These are phyloP conservation scores for Drosophila macrospina DNA, from an alignment of 2,888 invertebrate species.

Conservation along the genomic window DNA sequence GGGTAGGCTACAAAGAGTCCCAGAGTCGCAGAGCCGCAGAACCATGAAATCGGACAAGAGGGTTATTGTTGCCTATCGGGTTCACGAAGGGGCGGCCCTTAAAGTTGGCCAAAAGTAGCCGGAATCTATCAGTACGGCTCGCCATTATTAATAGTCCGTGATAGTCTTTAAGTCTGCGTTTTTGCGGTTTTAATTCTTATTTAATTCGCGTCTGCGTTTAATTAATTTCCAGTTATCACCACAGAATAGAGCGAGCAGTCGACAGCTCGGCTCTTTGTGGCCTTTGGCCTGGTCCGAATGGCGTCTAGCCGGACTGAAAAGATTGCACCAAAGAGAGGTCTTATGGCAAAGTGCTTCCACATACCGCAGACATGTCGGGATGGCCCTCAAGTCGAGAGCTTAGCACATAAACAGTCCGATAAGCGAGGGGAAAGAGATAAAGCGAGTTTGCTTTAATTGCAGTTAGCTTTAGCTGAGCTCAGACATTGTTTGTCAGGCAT, in stretches of 20 bases:
- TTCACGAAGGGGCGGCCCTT: slow-evolving; percentile 9
- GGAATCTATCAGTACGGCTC: slow-evolving; percentile 14
- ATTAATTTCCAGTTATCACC: slow-evolving; percentile 84
- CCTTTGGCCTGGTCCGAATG: slow-evolving; percentile 42
- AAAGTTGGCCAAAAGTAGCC: slow-evolving; percentile 21
- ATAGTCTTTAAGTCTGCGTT: slow-evolving; percentile 36
- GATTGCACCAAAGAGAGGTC: slow-evolving; percentile 50
- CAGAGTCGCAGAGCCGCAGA: slow-evolving; percentile 37
- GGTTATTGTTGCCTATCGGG: not conserved
- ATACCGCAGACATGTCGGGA: slow-evolving; percentile 70
- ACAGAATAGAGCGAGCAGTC: slow-evolving; percentile 55
- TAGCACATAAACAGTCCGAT: slow-evolving; percentile 60
- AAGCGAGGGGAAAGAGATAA: slow-evolving; percentile 50
- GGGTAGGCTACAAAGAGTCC: slow-evolving; percentile 18
- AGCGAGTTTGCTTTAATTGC: slow-evolving; percentile 70
- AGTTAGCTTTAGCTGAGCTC: slow-evolving; percentile 47
- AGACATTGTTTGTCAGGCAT: slow-evolving; percentile 49
- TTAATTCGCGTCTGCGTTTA: slow-evolving; percentile 74
- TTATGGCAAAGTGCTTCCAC: slow-evolving; percentile 62
- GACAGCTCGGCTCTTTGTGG: slow-evolving; percentile 59
- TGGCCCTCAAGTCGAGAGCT: slow-evolving; percentile 27
- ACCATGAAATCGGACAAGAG: slow-evolving; percentile 35
- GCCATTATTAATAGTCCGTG: slow-evolving; percentile 45
- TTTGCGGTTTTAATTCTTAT: slow-evolving; percentile 61
- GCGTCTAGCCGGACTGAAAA: slow-evolving; percentile 68